Evolutionary conservation across 2,113 vertebrate species (phyloP).

Genomic region (Pteronura brasiliensis): DNA sequence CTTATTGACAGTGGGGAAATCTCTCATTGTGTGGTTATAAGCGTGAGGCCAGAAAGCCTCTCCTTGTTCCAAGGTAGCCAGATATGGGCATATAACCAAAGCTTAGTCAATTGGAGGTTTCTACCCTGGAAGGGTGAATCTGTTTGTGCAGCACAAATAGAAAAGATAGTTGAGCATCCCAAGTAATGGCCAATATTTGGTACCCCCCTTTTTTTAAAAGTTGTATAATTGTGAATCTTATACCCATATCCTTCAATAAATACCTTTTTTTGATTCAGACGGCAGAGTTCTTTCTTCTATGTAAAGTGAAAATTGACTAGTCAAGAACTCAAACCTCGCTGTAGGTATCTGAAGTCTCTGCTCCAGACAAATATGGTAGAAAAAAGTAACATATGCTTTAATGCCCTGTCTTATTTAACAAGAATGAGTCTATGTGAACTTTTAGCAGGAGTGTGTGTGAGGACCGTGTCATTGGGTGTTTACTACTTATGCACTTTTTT

Average conservation of each 20-base stretch:
- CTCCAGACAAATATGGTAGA: background rate
- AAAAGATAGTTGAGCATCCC: background rate
- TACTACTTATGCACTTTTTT: background rate
- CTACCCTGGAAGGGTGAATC: background rate
- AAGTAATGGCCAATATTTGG: background rate
- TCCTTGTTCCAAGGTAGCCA: background rate
- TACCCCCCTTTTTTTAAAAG: background rate
- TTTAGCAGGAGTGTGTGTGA: background rate
- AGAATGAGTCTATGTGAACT: background rate
- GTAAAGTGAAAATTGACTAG: background rate
- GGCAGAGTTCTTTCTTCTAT: background rate
- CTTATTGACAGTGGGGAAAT: background rate
- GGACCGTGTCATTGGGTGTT: background rate
- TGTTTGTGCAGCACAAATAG: background rate
- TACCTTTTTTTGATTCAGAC: background rate
- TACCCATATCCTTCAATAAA: background rate
- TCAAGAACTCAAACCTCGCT: background rate
- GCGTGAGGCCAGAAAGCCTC: background rate
- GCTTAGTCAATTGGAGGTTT: background rate
- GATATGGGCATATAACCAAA: background rate
- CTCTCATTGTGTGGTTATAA: background rate
- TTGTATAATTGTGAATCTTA: background rate
- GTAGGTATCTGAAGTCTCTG: background rate
- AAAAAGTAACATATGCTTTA: background rate
- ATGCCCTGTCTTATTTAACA: background rate